A percentile compares a stretch with the other conserved stretches of the same genome.
phyloP scores from a whole-genome alignment of 2,113 vertebrate species.

The Pica pica region DNA sequence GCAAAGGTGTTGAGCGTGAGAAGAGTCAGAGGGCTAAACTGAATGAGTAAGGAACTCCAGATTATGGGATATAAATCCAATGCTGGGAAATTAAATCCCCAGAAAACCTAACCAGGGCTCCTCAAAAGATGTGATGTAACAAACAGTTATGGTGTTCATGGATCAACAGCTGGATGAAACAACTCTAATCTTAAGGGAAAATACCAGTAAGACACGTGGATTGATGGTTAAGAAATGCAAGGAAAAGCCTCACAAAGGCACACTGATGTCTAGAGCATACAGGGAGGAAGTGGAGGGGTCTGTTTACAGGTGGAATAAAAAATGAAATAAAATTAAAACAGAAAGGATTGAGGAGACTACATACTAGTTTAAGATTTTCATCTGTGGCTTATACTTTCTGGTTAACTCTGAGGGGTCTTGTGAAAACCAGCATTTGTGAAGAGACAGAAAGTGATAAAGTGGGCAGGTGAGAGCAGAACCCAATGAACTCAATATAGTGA shows the following conservation, averaged over 20 bases:
- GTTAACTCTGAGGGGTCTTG: not conserved
- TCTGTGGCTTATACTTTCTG: not conserved
- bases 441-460: not conserved
- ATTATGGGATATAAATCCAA: not conserved
- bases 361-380: not conserved
- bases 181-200: not conserved
- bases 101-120: not conserved
- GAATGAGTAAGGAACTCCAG: not conserved
- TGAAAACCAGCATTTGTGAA: not conserved
- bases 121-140: not conserved
- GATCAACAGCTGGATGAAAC: not conserved
- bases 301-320: not conserved
- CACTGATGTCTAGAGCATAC: not conserved
- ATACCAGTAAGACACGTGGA: not conserved
- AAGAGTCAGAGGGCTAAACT: not conserved
- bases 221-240: not conserved
- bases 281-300: not conserved
- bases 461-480: not conserved
- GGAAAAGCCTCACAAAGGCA: not conserved
- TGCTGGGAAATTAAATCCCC: not conserved
- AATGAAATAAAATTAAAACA: not conserved
- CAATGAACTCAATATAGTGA: not conserved
- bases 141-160: not conserved
- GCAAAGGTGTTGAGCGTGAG: not conserved
- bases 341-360: not conserved